Evolutionary conservation across 2,113 vertebrate species (phyloP).

Genomic region (Parus major): DNA sequence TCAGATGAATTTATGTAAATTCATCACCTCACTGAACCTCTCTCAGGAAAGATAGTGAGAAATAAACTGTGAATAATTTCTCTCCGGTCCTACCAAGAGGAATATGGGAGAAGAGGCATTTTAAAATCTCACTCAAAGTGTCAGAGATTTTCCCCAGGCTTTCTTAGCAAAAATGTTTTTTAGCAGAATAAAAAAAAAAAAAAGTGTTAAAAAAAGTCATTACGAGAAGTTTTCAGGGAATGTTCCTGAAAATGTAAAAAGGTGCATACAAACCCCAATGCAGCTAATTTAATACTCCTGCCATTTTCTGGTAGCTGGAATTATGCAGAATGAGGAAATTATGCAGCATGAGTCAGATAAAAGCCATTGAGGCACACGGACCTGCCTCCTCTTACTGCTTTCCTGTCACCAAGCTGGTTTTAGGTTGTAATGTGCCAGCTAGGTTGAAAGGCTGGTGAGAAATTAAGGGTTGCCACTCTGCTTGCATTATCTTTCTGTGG

Average conservation of each 20-base stretch:
- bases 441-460: not conserved
- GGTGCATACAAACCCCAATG: not conserved
- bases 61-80: not conserved
- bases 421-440: not conserved
- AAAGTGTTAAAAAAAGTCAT: not conserved
- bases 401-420: not conserved
- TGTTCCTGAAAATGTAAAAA: not conserved
- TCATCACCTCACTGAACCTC: not conserved
- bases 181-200: not conserved
- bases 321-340: not conserved
- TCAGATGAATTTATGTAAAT: not conserved
- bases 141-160: not conserved
- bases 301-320: not conserved
- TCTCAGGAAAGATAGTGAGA: not conserved
- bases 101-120: not conserved
- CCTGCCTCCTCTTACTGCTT: not conserved
- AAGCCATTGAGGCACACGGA: not conserved
- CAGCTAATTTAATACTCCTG: not conserved
- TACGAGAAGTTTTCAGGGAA: not conserved
- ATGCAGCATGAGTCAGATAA: not conserved
- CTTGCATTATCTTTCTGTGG: not conserved
- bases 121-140: not conserved
- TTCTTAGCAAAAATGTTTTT: not conserved
- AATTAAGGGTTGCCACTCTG: not conserved
- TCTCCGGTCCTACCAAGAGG: not conserved